Evolutionary conservation across 2,888 invertebrate genomes (phyloP), one percentile per base, ranked within the genome.

Genomic region (Synergus itoensis): DNA sequence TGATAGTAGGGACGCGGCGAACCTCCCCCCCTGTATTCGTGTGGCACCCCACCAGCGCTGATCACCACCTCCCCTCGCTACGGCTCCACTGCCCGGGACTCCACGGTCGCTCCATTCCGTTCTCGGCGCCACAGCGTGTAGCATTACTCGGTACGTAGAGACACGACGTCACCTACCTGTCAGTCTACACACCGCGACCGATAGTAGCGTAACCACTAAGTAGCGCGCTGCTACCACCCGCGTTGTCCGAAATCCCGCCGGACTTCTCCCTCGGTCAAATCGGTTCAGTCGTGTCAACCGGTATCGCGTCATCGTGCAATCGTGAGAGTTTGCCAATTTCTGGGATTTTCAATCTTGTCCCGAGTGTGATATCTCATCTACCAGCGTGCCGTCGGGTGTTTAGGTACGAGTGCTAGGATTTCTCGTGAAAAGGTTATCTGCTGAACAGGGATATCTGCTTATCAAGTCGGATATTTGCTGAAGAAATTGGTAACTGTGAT

Each of bases 71-170:
- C 89, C 89, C 89, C 88, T 87, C 88, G 88, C 90, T 89, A 89
- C 89, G 88, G 89, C 88, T 88, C 89, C 90, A 90, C 91, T 92
- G 91, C 92, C 92, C 92, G 91, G 92, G 92, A 90, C 89, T 89
- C 89, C 90, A 89, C 92, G 90, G 88, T 89, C 89, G 91, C 90
- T 90, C 92, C 92, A 92, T 92, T 92, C 91, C 91, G 92, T 92
- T 92, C 91, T 92, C 90, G 91, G 90, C 91, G 86, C 88, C 90
- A 91, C 90, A 91, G 88, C 91, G 91, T 89, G 90, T 87, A 91
- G 88, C 91, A 91, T 89, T 87, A 88, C 87, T 81, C 86, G 82
- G 82, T 76, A 83, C 82, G 82, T 82, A 84, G 82, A 84, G 80
- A 84, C 83, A 79, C 78, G 82, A 82, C 84, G 84, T 82, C 83